Conservation (phyloP, 2,888 invertebrate genomes). For the Agrilus cyanescens region DNA sequence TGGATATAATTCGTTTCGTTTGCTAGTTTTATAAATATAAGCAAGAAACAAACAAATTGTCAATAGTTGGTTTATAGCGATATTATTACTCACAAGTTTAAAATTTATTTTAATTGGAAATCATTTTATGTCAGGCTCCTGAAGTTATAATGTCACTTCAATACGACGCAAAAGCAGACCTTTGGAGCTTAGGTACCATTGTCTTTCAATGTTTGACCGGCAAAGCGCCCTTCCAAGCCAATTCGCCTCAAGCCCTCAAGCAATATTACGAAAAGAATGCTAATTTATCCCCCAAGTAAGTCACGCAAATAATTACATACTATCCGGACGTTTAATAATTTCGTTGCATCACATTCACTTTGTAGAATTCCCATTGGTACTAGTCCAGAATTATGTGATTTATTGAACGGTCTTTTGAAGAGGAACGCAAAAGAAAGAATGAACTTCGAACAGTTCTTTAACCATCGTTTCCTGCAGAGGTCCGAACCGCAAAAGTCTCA, state of each 20-base stretch:
- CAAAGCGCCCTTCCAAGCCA: constrained; percentile 96
- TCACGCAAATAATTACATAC: constrained; percentile 17
- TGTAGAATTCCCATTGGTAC: constrained; percentile 87
- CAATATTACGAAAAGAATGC: constrained; percentile 93
- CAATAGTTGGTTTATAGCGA: too few relatives aligned
- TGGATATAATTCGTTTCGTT: too few relatives aligned
- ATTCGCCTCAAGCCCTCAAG: constrained; percentile 94
- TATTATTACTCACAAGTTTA: too few relatives aligned
- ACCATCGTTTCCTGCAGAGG: constrained; percentile 79
- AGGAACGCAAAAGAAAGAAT: constrained; percentile 91
- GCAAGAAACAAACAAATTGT: too few relatives aligned
- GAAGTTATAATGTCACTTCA: constrained; percentile 99
- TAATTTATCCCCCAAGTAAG: constrained; percentile 80
- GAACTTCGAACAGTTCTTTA: constrained; percentile 92
- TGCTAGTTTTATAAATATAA: too few relatives aligned
- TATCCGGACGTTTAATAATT: background rate
- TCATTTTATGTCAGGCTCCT: constrained; percentile 57
- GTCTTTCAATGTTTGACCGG: constrained; percentile 84
- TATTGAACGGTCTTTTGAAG: constrained; percentile 76
- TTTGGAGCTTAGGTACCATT: constrained; percentile 98
- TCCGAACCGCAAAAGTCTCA: constrained; percentile 41
- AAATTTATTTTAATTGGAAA: too few relatives aligned
- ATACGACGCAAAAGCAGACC: constrained; percentile 97
- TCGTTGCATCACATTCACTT: constrained; percentile 17
- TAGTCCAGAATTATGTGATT: constrained; percentile 76